Base-by-base conservation (phyloP, 2,797 vertebrate genomes). In the Scolopax bukidnonensis region DNA sequence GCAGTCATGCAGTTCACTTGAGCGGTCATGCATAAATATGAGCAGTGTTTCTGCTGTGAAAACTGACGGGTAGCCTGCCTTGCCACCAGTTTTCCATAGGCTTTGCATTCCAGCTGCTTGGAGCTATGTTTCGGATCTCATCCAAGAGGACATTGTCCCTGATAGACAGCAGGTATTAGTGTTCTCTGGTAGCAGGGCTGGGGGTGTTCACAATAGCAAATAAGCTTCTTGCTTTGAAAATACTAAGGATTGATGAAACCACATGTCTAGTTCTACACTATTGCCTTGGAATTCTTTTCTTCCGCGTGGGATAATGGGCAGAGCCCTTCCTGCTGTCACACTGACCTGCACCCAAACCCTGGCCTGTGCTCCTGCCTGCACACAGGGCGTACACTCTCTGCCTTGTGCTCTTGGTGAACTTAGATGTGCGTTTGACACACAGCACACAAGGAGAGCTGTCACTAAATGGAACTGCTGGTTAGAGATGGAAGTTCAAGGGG, bases 1-100 rank as follows among this genome's bases (percentile, higher is more conserved):
- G 91, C 93, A 79, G 92, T 84, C 91, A 80, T 12, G 56, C 96
- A 93, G 84, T 83, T 94, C 84, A 82, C 93, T 95, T 28, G 54
- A 43, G 90, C 45, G 5, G 59, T 94, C 83, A 86, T 94, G 96
- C 95, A 89, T 84, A 93, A 95, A 94, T 85, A 86, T 79, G 85
- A 95, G 85, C 74, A 56, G 75, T 51, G 78, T 93, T 95, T 94
- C 81, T 82, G 65, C 79, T 88, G 48, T 88, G 59, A 47, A 69
- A 90, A 79, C 57, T 16, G 3, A 54, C 7, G 74, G 74, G 87
- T 70, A 78, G 43, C 64, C 36, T 73, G 61, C 47, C n/a, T 51
- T 71, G 76, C 57, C 71, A 51, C 43, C 43, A 17, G 4, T 41
- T 88, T 91, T 82, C 77, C 51, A 16, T 4, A 38, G 65, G 38